Conservation (phyloP, 2,113 vertebrate genomes). For the Sceloporus tristichus region DNA sequence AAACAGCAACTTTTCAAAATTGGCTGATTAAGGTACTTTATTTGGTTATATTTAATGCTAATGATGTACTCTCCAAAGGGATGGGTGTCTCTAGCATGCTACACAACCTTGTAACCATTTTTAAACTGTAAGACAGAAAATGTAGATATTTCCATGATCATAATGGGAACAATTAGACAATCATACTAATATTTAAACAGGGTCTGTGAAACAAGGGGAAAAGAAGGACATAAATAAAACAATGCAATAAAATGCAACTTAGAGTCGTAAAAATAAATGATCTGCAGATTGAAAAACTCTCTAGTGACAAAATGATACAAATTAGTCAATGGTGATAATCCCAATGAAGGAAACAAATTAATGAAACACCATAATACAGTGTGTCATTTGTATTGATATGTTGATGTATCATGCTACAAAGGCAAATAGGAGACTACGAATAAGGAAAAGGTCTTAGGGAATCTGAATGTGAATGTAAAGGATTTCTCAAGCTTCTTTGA, state of each 20-base stretch:
- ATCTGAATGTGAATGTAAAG: constrained; percentile 15
- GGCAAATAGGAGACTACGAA: not conserved
- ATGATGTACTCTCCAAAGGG: not conserved
- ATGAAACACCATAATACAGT: not conserved
- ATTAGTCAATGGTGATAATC: not conserved
- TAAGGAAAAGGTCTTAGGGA: not conserved
- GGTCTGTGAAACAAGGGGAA: not conserved
- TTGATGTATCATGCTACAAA: constrained; percentile 10
- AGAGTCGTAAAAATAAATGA: not conserved
- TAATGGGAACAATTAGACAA: not conserved
- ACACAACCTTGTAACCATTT: not conserved
- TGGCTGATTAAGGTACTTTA: not conserved
- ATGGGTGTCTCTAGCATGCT: not conserved
- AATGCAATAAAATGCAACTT: not conserved
- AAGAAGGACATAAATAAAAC: no score
- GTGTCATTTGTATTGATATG: not conserved
- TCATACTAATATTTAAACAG: not conserved
- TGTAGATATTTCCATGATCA: not conserved
- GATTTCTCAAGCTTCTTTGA: constrained; percentile 12
- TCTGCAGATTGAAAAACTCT: not conserved
- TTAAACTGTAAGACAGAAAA: not conserved
- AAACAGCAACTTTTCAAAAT: not conserved
- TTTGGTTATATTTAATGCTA: not conserved
- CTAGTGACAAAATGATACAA: not conserved
- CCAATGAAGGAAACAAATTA: not conserved